Evolutionary conservation across 2,113 vertebrate species (phyloP).

Genomic region (Bolborhynchus lineola): DNA sequence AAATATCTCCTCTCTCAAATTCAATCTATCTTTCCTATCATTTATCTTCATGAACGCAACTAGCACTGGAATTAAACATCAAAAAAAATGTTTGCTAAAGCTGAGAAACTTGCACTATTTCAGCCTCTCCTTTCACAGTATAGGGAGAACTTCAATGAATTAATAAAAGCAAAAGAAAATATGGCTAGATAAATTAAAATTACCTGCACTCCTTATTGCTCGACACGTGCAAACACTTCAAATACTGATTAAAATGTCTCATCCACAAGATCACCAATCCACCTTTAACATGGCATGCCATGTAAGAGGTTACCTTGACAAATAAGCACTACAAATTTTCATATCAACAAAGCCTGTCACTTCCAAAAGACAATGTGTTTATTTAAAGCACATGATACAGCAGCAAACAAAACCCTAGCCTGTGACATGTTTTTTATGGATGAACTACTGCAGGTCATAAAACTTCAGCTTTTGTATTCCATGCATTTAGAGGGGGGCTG

Average conservation of each 20-base stretch:
- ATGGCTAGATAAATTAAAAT: not conserved
- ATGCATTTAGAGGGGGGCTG: not conserved
- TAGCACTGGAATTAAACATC: not conserved
- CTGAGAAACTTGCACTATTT: not conserved
- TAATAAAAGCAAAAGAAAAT: not conserved
- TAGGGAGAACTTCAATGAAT: not conserved
- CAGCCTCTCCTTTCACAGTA: not conserved
- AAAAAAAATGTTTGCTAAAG: not conserved
- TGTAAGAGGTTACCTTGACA: not conserved
- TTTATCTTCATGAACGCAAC: not conserved
- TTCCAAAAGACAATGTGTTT: not conserved
- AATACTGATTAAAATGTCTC: not conserved
- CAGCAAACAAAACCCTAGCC: not conserved
- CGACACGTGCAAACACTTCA: not conserved
- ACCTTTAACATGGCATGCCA: not conserved
- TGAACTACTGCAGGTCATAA: not conserved
- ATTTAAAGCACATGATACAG: not conserved
- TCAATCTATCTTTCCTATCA: not conserved
- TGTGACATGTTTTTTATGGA: not conserved
- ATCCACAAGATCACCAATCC: not conserved
- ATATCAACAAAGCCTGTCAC: not conserved
- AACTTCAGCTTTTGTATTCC: not conserved
- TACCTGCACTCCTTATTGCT: not conserved
- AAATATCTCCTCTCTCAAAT: not conserved
- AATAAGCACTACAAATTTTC: not conserved